Base-by-base conservation (phyloP, 2,797 vertebrate genomes). In the Pteropus rufus region DNA sequence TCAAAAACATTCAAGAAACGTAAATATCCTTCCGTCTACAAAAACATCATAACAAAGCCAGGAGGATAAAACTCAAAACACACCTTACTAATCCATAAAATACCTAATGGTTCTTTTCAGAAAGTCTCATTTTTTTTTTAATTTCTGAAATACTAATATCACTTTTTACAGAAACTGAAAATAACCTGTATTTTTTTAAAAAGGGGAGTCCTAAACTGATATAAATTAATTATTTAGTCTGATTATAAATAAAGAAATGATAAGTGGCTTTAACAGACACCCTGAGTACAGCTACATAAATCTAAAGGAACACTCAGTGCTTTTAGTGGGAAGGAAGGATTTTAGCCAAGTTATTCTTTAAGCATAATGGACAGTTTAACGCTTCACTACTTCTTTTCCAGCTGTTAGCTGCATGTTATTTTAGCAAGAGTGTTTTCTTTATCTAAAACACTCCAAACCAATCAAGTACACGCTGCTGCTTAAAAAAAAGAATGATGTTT, bases 321-420 rank as follows among this genome's bases (percentile, higher is more conserved):
- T 93, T 89, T 93, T 92, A 94, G 80, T 69, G 39, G 79, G 76
- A 92, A 88, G 36, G 21, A 87, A 93, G 72, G 64, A 94, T 86
- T 91, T 94, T 67, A 91, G 95, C 86, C 89, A 97, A 96, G 89
- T 93, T 93, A 58, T 93, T 93, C 73, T 95, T 91, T 93, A 87
- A 89, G 58, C n/a, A 54, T 83, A 94, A 89, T 91, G 77, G 91
- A 95, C 77, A 97, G 69, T 76, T 94, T 95, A 96, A 96, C 31
- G 29, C 77, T 95, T 94, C 77, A 91, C 82, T 95, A 62, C 62
- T 54, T 88, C 91, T 81, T 88, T 92, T 91, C 88, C 93, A 97
- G 89, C 91, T 90, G 82, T 73, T 88, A 90, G 84, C 77, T 91
- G 23, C 54, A 36, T 76, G 90, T 56, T 96, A 82, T 87, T 97